Conservation (phyloP, 35 echinoderm and acorn worm genomes). For the Acanthaster planci region DNA sequence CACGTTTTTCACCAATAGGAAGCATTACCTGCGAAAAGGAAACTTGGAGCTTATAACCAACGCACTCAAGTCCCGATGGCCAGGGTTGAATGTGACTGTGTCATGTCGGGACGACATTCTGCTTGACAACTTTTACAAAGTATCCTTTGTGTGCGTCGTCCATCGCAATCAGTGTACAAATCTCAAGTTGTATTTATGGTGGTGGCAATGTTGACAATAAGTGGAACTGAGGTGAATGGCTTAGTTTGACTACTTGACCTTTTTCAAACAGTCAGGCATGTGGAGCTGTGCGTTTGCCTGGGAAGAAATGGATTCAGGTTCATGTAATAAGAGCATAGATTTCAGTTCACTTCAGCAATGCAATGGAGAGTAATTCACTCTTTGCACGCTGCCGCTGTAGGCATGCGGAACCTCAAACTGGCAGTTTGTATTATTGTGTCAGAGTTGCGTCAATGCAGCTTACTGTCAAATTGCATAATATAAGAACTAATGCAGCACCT, state of each 20-base stretch:
- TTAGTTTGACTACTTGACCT: background rate
- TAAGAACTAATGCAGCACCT: too few species aligned
- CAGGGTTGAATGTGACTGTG: slow-evolving; percentile 56
- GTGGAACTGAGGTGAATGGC: background rate
- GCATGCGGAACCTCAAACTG: too few species aligned
- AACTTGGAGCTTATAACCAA: slow-evolving; percentile 72
- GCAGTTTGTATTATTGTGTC: too few species aligned
- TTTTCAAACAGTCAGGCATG: too few species aligned
- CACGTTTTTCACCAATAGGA: slow-evolving; percentile 87
- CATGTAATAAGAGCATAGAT: too few species aligned
- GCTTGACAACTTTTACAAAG: slow-evolving; percentile 76
- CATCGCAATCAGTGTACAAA: background rate
- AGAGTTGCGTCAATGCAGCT: too few species aligned
- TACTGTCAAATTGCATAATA: too few species aligned
- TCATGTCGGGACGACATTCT: slow-evolving; percentile 77
- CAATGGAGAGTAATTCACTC: too few species aligned
- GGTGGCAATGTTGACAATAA: background rate
- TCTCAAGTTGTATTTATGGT: background rate
- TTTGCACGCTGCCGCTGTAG: too few species aligned
- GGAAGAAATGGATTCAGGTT: too few species aligned
- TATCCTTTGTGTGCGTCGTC: slow-evolving; percentile 51
- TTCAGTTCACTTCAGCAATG: too few species aligned
- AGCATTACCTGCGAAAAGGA: slow-evolving; percentile 55
- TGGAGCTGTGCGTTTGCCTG: too few species aligned
- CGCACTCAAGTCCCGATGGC: slow-evolving; percentile 64